A percentile compares a stretch with the other conserved stretches of the same genome.
These are phyloP conservation scores for Naja naja DNA, from an alignment of 2,113 vertebrate genomes.

Conservation along the genomic window DNA sequence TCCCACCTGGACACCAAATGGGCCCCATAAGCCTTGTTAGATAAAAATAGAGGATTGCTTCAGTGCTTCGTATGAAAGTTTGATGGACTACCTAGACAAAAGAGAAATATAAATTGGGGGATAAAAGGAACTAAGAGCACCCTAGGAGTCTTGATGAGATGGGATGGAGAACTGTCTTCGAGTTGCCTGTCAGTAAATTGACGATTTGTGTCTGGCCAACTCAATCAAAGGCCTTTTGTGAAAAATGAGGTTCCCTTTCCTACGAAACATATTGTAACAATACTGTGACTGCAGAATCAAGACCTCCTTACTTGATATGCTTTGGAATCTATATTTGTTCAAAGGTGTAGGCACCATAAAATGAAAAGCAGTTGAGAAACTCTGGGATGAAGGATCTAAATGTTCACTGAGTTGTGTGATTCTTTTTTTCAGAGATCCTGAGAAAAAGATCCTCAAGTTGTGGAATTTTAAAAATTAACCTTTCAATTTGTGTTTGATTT, in stretches of 20 bases:
- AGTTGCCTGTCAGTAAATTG: background rate
- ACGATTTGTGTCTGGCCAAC: background rate
- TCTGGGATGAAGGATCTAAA: conserved; percentile 58
- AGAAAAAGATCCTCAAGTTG: background rate
- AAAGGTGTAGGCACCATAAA: conserved; percentile 29
- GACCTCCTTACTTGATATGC: background rate
- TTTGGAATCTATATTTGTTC: conserved; percentile 8
- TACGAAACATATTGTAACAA: background rate
- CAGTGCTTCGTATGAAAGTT: background rate
- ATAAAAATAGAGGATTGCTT: background rate
- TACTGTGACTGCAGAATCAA: background rate
- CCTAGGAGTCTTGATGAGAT: background rate
- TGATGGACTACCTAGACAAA: background rate
- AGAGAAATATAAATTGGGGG: background rate
- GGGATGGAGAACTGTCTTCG: background rate
- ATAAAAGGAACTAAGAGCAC: background rate
- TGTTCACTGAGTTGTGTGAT: conserved; percentile 47
- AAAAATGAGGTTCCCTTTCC: background rate
- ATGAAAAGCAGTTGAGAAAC: background rate
- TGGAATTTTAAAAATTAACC: background rate
- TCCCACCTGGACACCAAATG: background rate
- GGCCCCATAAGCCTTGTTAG: background rate
- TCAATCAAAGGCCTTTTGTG: background rate
- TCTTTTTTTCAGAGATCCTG: background rate
- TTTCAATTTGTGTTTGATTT: background rate